Percentiles rank a stretch among this genome's conserved stretches.
phyloP scores from a whole-genome alignment of 2,113 vertebrate genomes.

The Ptychochromis oligacanthus region DNA sequence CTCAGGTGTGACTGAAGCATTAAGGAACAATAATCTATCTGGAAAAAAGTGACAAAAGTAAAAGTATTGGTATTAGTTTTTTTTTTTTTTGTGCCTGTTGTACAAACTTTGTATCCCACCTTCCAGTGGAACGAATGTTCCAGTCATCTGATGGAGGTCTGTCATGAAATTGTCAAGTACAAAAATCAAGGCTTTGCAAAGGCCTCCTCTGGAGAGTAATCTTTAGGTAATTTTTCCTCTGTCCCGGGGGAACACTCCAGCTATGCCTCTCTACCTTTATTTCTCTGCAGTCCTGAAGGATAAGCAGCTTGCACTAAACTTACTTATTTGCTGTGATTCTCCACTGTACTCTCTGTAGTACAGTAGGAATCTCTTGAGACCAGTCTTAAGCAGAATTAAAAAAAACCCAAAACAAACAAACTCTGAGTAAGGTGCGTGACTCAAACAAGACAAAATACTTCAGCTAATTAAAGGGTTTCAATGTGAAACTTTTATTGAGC shows the following conservation, averaged over 20 bases:
- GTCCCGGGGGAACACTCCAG: conserved; percentile 1
- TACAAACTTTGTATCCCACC: background rate
- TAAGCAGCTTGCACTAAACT: background rate
- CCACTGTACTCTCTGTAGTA: background rate
- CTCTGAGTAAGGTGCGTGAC: background rate
- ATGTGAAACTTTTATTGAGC: conserved; percentile 80
- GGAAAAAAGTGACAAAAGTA: background rate
- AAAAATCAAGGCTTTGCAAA: background rate
- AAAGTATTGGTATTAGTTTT: no score
- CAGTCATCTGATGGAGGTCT: background rate
- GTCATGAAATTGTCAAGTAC: background rate
- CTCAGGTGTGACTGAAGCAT: background rate
- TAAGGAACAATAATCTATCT: background rate
- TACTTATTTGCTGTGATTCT: conserved; percentile 18
- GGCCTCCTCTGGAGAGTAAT: background rate
- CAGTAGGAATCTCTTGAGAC: conserved; percentile 5
- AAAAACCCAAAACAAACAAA: background rate
- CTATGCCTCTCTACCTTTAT: background rate
- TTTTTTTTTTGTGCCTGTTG: background rate
- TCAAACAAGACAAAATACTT: background rate
- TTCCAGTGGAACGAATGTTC: background rate
- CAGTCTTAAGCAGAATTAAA: background rate
- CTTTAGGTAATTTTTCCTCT: background rate
- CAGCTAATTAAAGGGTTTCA: conserved; percentile 67
- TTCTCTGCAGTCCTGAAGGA: background rate